Conservation (phyloP, 1,140 invertebrate genomes). For the Macrosteles quadrilineatus region DNA sequence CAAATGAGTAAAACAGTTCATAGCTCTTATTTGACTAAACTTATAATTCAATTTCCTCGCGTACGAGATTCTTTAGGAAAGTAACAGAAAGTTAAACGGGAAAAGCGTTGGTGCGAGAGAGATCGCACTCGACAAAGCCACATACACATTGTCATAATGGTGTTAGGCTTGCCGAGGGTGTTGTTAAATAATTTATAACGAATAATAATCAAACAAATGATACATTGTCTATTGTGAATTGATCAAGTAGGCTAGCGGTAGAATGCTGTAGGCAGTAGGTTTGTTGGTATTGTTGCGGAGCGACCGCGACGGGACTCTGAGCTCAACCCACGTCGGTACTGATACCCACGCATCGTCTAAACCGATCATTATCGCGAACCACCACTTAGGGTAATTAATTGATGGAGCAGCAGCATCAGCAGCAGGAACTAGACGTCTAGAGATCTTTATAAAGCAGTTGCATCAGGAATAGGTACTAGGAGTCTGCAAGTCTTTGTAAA, state of each 20-base stretch:
- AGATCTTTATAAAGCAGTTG: too few relatives aligned
- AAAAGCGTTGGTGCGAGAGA: too few relatives aligned
- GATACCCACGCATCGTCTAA: neutral
- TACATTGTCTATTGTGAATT: slow-evolving; percentile 16
- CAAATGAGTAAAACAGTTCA: too few relatives aligned
- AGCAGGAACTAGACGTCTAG: too few relatives aligned
- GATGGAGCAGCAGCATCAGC: too few relatives aligned
- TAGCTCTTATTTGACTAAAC: too few relatives aligned
- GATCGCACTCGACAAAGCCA: too few relatives aligned
- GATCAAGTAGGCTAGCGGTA: neutral
- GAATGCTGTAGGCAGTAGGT: neutral
- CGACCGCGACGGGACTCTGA: neutral
- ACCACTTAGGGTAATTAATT: slow-evolving; percentile 8
- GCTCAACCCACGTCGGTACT: neutral
- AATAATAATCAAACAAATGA: slow-evolving; percentile 12
- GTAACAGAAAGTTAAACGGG: too few relatives aligned
- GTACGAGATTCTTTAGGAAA: too few relatives aligned
- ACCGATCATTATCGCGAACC: neutral
- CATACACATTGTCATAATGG: neutral
- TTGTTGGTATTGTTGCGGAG: neutral
- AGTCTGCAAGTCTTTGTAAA: too few relatives aligned
- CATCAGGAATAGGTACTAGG: too few relatives aligned
- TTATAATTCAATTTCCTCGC: too few relatives aligned
- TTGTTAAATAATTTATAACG: slow-evolving; percentile 12
- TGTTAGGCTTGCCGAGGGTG: neutral